These are phyloP conservation scores for Orycteropus afer DNA, from an alignment of 2,113 vertebrate genomes.

Conservation along the genomic window DNA sequence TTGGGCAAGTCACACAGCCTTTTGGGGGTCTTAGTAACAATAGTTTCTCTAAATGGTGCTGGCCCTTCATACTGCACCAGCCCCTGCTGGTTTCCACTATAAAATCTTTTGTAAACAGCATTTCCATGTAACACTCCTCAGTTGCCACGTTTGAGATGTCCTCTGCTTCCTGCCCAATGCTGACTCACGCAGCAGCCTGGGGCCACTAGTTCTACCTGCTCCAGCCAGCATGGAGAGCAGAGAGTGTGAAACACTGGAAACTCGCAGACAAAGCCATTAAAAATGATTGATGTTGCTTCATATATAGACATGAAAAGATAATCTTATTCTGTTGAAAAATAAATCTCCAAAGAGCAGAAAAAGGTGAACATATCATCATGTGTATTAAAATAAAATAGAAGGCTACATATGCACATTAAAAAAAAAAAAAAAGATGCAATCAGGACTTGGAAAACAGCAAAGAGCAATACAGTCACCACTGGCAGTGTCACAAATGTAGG, in stretches of 20 bases:
- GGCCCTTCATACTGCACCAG: accelerated
- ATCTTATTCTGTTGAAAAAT: background rate
- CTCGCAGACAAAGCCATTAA: background rate
- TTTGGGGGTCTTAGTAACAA: background rate
- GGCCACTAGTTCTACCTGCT: background rate
- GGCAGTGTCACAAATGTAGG: too few relatives aligned
- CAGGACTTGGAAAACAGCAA: background rate
- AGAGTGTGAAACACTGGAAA: background rate
- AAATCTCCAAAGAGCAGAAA: background rate
- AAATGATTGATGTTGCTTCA: background rate
- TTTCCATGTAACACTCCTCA: background rate
- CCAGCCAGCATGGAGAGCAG: background rate
- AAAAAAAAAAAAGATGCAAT: background rate
- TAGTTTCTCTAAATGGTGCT: background rate
- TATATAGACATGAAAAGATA: background rate
- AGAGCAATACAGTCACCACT: accelerated
- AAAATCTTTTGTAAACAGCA: background rate
- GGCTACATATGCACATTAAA: background rate
- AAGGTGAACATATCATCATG: too few relatives aligned
- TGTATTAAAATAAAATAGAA: background rate
- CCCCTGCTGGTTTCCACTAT: background rate
- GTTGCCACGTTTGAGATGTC: background rate
- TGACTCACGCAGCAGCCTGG: background rate
- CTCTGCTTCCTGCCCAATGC: background rate
- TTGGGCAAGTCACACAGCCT: background rate